Conservation (phyloP, 2,113 vertebrate species). For the Cottus gobio region DNA sequence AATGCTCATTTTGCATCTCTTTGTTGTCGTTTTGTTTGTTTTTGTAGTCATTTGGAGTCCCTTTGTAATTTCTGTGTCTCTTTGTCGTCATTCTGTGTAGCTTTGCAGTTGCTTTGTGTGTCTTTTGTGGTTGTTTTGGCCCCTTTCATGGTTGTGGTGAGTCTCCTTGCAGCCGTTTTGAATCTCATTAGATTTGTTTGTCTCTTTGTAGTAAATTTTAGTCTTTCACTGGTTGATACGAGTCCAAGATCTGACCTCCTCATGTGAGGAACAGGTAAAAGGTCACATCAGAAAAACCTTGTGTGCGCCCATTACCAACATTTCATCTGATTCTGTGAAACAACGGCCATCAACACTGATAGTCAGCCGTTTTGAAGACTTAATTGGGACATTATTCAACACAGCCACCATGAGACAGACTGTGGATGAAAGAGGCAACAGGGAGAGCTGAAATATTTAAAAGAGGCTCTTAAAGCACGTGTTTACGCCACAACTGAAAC, state of each 20-base stretch:
- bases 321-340: conserved; percentile 3
- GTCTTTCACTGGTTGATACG: no score
- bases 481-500: conserved; percentile 10
- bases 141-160: no score
- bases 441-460: conserved; percentile 17
- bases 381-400: conserved; percentile 43
- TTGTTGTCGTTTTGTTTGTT: no score
- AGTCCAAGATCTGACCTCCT: background rate
- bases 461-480: background rate
- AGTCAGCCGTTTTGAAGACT: conserved; percentile 30
- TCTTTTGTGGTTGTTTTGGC: no score
- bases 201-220: no score
- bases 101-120: no score
- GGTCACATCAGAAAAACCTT: background rate
- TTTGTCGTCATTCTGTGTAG: no score
- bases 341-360: conserved; percentile 22
- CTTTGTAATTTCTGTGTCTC: no score
- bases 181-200: no score
- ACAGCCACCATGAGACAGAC: background rate
- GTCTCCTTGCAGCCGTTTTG: no score
- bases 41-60: no score
- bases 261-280: background rate
- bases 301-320: background rate
- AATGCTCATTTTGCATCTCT: no score
- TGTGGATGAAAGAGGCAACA: background rate